Base-by-base conservation (phyloP, 2,888 invertebrate species). In the Leptothorax acervorum region DNA sequence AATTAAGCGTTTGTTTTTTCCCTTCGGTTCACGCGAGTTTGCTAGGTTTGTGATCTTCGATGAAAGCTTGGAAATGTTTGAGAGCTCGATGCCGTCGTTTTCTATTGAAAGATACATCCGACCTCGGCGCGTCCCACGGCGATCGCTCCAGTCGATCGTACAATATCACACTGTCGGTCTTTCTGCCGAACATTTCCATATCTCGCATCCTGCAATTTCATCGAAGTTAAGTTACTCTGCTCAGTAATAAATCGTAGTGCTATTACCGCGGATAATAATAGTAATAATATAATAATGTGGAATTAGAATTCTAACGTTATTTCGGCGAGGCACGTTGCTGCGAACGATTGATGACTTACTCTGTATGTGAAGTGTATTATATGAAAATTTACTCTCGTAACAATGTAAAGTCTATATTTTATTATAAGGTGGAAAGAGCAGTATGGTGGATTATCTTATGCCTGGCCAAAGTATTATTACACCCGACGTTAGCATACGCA, bases 101-200 rank as follows among this genome's bases (percentile, higher is more conserved):
- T 45, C 55, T 55, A 42, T 66, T 35, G 5, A 55, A 31, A 68
- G 35, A 23, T 39, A 4, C 42, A 23, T 8, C 1, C 12, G 45
- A 55, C n/a, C 23, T 53, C 28, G 35, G n/a, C 35, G 62, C n/a
- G 2, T 65, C n/a, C 23, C 18, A 31, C 8, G 18, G n/a, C 18
- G 18, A 55, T 45, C 76, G 5, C 65, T 65, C 12, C 2, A 8
- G 53, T 68, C n/a, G 31, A 75, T 84, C 74, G 83, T 86, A 83
- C 42, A 88, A 85, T 86, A 83, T 86, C 83, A 85, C 88, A 82
- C 42, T 73, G 86, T 81, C 76, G 65, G 12, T n/a, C 39, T 51
- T 62, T 45, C 57, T 28, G 28, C 51, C 39, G 57, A 60, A 86
- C 35, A 79, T 79, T 79, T 70, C 51, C 68, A 75, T 81, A 70